A percentile compares a stretch with the other conserved stretches of the same genome.
Evolutionary conservation across 2,113 vertebrate species (phyloP).

Genomic region (Condylura cristata): DNA sequence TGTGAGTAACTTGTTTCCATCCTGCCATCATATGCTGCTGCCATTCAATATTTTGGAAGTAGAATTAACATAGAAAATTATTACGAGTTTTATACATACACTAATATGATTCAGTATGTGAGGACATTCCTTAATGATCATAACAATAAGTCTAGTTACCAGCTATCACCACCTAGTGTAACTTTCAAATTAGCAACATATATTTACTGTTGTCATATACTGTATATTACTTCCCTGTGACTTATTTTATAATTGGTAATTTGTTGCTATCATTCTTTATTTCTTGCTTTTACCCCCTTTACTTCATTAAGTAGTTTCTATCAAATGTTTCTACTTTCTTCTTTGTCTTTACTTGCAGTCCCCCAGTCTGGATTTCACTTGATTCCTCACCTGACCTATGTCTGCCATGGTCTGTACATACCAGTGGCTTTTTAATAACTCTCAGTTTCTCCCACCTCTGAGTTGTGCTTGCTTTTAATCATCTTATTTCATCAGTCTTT

Average conservation of each 20-base stretch:
- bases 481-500: not conserved
- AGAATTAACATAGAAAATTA: not conserved
- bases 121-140: not conserved
- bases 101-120: not conserved
- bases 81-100: not conserved
- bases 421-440: not conserved
- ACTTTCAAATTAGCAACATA: not conserved
- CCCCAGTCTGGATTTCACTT: not conserved
- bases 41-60: not conserved
- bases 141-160: not conserved
- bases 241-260: not conserved
- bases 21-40: not conserved
- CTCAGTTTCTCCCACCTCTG: no score
- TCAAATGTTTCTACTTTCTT: not conserved
- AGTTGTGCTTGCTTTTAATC: not conserved
- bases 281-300: not conserved
- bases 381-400: not conserved
- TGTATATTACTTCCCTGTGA: not conserved
- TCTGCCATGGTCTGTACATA: accelerated
- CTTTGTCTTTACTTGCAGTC: not conserved
- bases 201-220: not conserved
- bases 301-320: not conserved
- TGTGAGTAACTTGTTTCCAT: not conserved
- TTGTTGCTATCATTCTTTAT: not conserved
- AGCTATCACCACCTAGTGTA: not conserved